Base-by-base conservation (phyloP, 1,140 invertebrate genomes). In the Macrobrachium nipponense region DNA sequence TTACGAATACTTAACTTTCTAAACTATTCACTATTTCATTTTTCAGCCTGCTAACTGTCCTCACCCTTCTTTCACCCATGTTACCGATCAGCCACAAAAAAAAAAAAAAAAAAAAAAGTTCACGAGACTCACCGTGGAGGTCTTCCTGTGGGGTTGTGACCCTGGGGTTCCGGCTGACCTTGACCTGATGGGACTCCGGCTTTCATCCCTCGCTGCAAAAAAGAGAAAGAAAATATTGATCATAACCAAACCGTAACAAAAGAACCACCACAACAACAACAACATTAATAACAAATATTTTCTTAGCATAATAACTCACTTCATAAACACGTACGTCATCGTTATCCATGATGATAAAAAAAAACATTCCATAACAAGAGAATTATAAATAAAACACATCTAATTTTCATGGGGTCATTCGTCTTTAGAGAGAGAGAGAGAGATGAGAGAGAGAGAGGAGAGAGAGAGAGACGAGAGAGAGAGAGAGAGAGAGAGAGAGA, bases 141-240 rank as follows among this genome's bases (percentile, higher is more conserved):
- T 68, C 80, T 87, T 87, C 75, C 86, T 87, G 80, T 66, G 44
- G 60, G 86, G 82, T n/a, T 87, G 86, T n/a, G 80, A 66, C 7
- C 80, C 80, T 1, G 87, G 79, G 23, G 87, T 83, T 20, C 87
- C 87, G 3, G 87, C 87, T 4, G 87, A 85, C 20, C 87, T 44
- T 4, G 87, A 85, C 18, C 87, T 73, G 10, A 88, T 78, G 0
- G 87, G 87, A 61, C 87, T 88, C 12, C 87, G 62, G 10, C 87
- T 85, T 66, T 81, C 82, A 51, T 88, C 87, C 15, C 87, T 77
- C 5, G 60, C 87, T 88, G 87, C 10, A 59, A 61, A 64, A 14
- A 81, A 68, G 58, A 58, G 43, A 7, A 36, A 58, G 14, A 80
- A 17, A 17, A 17, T n/a, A 58, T 11, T 14, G 7, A 77, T 44